These are phyloP conservation scores for Nymphalis urticae DNA, from an alignment of 2,888 invertebrate species.

Conservation along the genomic window DNA sequence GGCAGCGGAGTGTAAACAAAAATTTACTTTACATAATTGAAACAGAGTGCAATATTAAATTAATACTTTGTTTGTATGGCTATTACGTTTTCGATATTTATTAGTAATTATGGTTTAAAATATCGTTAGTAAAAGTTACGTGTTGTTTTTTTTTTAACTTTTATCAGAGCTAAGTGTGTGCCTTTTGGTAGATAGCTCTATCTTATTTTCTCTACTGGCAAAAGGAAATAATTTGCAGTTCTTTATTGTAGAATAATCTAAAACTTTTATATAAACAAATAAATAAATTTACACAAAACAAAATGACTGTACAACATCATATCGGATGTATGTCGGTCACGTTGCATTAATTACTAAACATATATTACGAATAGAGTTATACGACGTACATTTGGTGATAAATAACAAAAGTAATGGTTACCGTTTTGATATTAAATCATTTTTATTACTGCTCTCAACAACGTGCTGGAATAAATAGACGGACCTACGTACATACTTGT, in stretches of 20 bases:
- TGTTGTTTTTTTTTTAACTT: not conserved
- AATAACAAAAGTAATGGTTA: not conserved
- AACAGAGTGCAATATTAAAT: conserved; percentile 14
- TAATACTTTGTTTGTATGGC: not conserved
- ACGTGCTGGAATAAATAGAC: not conserved
- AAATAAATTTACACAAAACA: no score
- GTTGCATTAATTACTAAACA: not conserved
- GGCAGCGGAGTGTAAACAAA: conserved; percentile 22
- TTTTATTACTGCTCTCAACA: not conserved
- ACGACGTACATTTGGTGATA: not conserved
- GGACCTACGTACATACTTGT: no score
- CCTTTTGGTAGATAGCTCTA: no score
- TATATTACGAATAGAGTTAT: not conserved
- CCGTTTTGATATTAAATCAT: not conserved
- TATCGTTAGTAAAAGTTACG: not conserved
- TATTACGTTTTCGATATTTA: no score
- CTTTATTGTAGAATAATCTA: no score
- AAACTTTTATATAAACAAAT: no score
- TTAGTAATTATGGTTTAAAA: not conserved
- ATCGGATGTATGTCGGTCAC: conserved; percentile 2
- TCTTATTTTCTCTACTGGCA: no score
- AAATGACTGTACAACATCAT: no score
- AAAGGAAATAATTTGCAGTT: no score
- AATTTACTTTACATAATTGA: conserved; percentile 27
- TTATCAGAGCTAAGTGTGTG: no score